Base-by-base conservation (phyloP, 2,797 vertebrate genomes). In the Sarcophilus harrisii region DNA sequence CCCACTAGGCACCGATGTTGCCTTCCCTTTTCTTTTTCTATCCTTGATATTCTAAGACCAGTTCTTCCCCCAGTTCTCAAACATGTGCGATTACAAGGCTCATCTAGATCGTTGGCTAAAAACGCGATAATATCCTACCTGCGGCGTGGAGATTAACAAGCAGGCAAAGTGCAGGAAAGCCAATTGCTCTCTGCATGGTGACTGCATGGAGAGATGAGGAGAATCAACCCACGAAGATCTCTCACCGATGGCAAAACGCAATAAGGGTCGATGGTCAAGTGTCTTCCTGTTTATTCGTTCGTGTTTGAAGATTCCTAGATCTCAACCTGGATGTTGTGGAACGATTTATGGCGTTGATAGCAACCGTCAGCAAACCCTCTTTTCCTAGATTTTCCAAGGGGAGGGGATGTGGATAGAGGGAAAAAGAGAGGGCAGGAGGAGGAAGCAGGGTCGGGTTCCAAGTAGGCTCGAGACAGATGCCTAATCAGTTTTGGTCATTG, bases 131-230 rank as follows among this genome's bases (percentile, higher is more conserved):
- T 90, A 94, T 91, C 98, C 98, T 97, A 99, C 99, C 99, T 98
- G 98, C 98, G 91, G 98, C 97, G 58, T 98, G 98, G 90, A 98
- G 98, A 91, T 97, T 96, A 52, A 99, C 98, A 38, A 98, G 97
- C 90, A 99, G 97, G 97, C 98, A 98, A 28, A 98, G 96, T 8
- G 96, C 97, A 45, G 98, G 98, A 52, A 98, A 97, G 94, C 97
- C 94, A 30, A 96, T 95, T 58, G 96, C 96, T 45, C 95, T 96
- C 98, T 98, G 97, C 98, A 99, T 99, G 96, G 94, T 97, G 97
- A 58, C 24, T 32, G 94, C 97, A 38, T 11, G 13, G 92, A 94
- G 92, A 89, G 81, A 91, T 90, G 94, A 95, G 95, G 58, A 89
- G 91, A 57, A 97, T 96, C 95, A 49, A 49, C 96, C 96, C 90